A percentile compares a stretch with the other conserved stretches of the same genome.
phyloP scores from a whole-genome alignment of 2,113 vertebrate genomes.

The Castor canadensis region DNA sequence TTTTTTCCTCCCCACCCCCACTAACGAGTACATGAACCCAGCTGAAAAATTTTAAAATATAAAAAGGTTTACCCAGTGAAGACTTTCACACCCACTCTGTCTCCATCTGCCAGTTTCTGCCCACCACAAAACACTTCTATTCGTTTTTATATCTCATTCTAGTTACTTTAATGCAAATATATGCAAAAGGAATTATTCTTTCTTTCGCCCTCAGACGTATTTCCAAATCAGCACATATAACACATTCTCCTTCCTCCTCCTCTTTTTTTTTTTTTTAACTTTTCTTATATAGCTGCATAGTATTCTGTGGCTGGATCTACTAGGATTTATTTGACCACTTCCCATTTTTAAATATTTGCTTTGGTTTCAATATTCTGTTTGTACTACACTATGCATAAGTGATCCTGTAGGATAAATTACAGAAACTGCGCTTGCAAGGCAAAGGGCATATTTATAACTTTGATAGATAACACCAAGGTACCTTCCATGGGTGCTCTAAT shows the following conservation, averaged over 20 bases:
- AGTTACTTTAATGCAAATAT: constrained; percentile 60
- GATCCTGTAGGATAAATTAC: not conserved
- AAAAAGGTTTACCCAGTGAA: constrained; percentile 60
- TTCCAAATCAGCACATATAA: not conserved
- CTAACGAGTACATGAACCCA: constrained; percentile 51
- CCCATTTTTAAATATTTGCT: not conserved
- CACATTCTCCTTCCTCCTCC: not conserved
- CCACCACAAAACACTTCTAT: constrained; percentile 69
- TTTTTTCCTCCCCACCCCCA: not conserved
- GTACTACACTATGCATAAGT: not conserved
- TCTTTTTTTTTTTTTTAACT: not conserved
- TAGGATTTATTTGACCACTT: not conserved
- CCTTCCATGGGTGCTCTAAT: not conserved
- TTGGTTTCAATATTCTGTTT: not conserved
- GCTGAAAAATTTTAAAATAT: constrained; percentile 56
- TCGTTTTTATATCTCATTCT: constrained; percentile 64
- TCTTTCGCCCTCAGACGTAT: not conserved
- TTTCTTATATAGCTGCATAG: constrained; percentile 29
- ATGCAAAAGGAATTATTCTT: constrained; percentile 67
- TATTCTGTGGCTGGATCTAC: constrained; percentile 8
- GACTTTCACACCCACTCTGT: constrained; percentile 69
- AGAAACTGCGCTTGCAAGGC: not conserved
- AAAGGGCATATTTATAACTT: constrained; percentile 2
- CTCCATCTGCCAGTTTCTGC: constrained; percentile 73
- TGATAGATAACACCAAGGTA: not conserved